Evolutionary conservation across 1,140 invertebrate species (phyloP).

Genomic region (Galendromus occidentalis): DNA sequence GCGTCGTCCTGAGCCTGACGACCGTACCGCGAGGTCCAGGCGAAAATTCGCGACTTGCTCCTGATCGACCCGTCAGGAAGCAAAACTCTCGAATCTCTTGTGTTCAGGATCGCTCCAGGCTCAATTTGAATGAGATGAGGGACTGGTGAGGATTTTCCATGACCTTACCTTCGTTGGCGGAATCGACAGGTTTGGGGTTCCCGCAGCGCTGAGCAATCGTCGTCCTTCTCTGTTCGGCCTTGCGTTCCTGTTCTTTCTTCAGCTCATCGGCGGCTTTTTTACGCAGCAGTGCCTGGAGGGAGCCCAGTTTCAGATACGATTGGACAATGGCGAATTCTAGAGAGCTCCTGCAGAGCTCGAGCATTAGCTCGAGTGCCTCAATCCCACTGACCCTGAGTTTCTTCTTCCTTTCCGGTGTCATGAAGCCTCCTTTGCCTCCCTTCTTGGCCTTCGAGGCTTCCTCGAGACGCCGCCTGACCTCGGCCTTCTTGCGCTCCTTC

Average conservation of each 20-base stretch:
- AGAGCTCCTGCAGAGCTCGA: background rate
- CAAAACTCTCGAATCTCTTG: too few relatives aligned
- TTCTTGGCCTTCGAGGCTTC: slow-evolving; percentile 89
- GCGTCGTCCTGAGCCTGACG: too few relatives aligned
- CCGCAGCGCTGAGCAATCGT: slow-evolving; percentile 89
- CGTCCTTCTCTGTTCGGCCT: slow-evolving; percentile 88
- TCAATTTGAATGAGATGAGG: too few relatives aligned
- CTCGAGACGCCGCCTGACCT: slow-evolving; percentile 84
- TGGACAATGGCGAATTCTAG: background rate
- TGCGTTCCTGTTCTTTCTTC: slow-evolving; percentile 96
- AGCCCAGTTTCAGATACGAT: too few relatives aligned
- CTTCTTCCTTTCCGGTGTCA: slow-evolving; percentile 95
- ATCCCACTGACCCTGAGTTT: slow-evolving; percentile 63
- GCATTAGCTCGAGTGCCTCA: background rate
- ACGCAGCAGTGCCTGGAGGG: slow-evolving; percentile 73
- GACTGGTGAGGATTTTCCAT: too few relatives aligned
- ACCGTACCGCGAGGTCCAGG: slow-evolving; percentile 13
- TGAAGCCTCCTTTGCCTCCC: slow-evolving; percentile 49
- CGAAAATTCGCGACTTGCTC: too few relatives aligned
- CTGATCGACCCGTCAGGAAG: too few relatives aligned
- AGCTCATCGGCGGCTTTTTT: slow-evolving; percentile 99
- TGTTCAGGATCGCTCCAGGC: too few relatives aligned
- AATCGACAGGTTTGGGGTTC: slow-evolving; percentile 65
- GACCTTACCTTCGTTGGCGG: slow-evolving; percentile 65
- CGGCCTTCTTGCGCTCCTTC: slow-evolving; percentile 30